Percentiles rank a stretch among this genome's conserved stretches.
These are phyloP conservation scores for Protomyctophum bolini DNA, from an alignment of 2,113 vertebrate genomes.

Conservation along the genomic window DNA sequence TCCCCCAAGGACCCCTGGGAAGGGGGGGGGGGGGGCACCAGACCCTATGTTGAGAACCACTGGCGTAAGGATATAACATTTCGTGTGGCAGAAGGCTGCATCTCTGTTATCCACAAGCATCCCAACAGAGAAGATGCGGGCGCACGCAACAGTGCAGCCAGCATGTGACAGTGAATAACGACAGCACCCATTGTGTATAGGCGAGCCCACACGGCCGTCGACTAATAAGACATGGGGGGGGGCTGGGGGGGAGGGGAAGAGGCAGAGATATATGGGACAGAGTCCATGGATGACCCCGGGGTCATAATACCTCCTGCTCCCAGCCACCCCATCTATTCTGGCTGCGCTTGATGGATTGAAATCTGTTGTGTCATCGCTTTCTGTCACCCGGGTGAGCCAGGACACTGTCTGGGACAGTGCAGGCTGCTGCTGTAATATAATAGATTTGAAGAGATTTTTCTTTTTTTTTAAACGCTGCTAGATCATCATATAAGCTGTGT, in stretches of 20 bases:
- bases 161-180: constrained; percentile 67
- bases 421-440: constrained; percentile 45
- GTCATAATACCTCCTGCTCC: constrained; percentile 41
- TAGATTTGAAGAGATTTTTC: constrained; percentile 14
- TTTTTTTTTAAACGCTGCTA: constrained; percentile 11
- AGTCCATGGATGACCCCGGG: constrained; percentile 47
- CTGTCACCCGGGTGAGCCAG: constrained; percentile 53
- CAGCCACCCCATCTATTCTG: constrained; percentile 25
- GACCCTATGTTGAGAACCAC: too few relatives aligned
- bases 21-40: too few relatives aligned
- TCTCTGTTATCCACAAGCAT: constrained; percentile 2
- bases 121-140: not conserved
- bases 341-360: constrained; percentile 61
- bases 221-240: constrained; percentile 41
- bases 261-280: constrained; percentile 63
- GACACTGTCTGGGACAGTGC: constrained; percentile 31
- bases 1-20: too few relatives aligned
- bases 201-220: constrained; percentile 46
- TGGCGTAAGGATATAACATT: constrained; percentile 4
- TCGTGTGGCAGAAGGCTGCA: constrained; percentile 15
- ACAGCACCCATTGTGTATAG: constrained; percentile 21
- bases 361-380: constrained; percentile 63
- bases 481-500: constrained; percentile 44
- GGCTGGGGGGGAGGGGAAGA: constrained; percentile 25
- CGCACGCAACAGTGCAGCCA: not conserved